Evolutionary conservation across 2,113 vertebrate genomes (phyloP), one percentile per base, ranked within the genome.

Genomic region (Hippocampus zosterae): DNA sequence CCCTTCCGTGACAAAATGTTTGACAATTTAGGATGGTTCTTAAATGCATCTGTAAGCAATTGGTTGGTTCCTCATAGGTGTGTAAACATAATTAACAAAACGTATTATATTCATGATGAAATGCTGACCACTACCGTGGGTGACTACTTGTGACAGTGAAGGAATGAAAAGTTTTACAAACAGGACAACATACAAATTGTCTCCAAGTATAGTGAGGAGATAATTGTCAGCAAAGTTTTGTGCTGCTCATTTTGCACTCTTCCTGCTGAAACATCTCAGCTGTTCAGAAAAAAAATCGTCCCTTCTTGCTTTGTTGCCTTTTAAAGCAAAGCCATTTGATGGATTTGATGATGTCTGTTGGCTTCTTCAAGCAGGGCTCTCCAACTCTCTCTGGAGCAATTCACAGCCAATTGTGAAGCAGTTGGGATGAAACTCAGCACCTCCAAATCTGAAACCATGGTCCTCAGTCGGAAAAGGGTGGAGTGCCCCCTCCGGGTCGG

Each of bases 111-210:
- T 37, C 50, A 9, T 27, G 3, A 63, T 15, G 13, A 63, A 16
- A 37, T 16, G 46, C 16, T 61, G 37, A 27, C 37, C 18, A 48
- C 69, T 21, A 27, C 9, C 67, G 65, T 48, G 1, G 21, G 25
- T 78, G 87, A 88, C 65, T 48, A 46, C 64, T 63, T 78, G 44
- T 84, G 87, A 89, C 88, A 84, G 80, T 75, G 81, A 69, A 73
- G 83, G 82, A 70, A 79, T 27, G 80, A 63, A 65, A 71, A 71
- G 68, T 62, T 83, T 85, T 85, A 71, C 77, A 78, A 82, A 71
- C 65, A 72, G 70, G 81, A 88, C 80, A 70, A 87, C 88, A 88
- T 86, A 76, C 68, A 78, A 88, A 91, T 69, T 77, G 71, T 65
- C 25, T 21, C 29, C 64, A 63, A 77, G 77, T 75, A 66, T 60